phyloP scores from a whole-genome alignment of 1,140 invertebrate species.

The Drosophila bocki region DNA sequence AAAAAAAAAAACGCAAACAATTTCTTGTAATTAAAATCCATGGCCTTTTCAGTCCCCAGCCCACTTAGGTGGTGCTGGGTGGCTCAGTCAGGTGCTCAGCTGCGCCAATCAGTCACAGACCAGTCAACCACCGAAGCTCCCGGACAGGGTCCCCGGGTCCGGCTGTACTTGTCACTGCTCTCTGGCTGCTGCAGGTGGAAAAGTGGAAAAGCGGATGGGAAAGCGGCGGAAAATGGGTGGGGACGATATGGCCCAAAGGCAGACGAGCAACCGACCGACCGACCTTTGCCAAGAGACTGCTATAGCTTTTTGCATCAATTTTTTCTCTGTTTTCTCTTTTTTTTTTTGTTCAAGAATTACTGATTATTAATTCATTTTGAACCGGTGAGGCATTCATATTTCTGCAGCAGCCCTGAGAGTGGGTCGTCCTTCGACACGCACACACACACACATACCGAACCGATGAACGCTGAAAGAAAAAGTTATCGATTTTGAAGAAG shows the following conservation, averaged over 20 bases:
- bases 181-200: slow-evolving; percentile 25
- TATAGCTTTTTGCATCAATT: slow-evolving; percentile 34
- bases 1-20: slow-evolving; percentile 73
- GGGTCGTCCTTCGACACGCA: slow-evolving; percentile 70
- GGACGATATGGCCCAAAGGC: slow-evolving; percentile 47
- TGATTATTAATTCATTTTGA: slow-evolving; percentile 83
- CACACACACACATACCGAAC: background rate
- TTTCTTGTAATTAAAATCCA: slow-evolving; percentile 83
- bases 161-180: slow-evolving; percentile 69
- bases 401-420: slow-evolving; percentile 68
- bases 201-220: slow-evolving; percentile 29
- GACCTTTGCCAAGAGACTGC: slow-evolving; percentile 39
- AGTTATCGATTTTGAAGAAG: background rate
- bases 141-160: slow-evolving; percentile 33
- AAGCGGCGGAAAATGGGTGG: slow-evolving; percentile 21
- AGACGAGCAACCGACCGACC: slow-evolving; percentile 28
- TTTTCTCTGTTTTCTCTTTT: slow-evolving; percentile 26
- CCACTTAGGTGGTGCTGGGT: slow-evolving; percentile 27
- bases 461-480: slow-evolving; percentile 7
- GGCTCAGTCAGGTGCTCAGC: slow-evolving; percentile 79
- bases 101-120: slow-evolving; percentile 79
- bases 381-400: slow-evolving; percentile 82
- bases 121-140: slow-evolving; percentile 71
- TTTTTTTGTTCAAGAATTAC: slow-evolving; percentile 81
- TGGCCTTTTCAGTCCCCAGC: slow-evolving; percentile 68